phyloP scores from a whole-genome alignment of 30 jellyfish, hydroid and myxozoan species.

The Aurelia sp. region DNA sequence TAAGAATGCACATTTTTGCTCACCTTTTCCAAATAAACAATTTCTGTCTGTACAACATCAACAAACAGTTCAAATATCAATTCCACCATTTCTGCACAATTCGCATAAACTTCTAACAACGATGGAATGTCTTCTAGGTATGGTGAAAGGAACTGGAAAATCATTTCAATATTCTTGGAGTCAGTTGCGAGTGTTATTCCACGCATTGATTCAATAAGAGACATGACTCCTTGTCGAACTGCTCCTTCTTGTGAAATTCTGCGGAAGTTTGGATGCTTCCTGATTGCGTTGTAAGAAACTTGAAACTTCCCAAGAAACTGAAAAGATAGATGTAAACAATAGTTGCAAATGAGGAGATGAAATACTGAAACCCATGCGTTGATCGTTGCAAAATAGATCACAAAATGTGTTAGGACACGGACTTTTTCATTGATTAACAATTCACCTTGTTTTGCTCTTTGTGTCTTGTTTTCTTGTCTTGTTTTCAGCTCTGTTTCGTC shows the following conservation, averaged over 20 bases:
- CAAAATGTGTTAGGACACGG: too few relatives aligned
- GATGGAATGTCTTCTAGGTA: constrained; percentile 66
- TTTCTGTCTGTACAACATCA: constrained; percentile 85
- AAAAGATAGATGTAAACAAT: background rate
- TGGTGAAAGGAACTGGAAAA: constrained; percentile 65
- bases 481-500: too few relatives aligned
- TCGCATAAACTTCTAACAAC: constrained; percentile 67
- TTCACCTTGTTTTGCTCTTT: too few relatives aligned
- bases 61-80: constrained; percentile 81
- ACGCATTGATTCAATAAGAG: constrained; percentile 87
- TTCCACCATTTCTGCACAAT: constrained; percentile 83
- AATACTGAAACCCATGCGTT: too few relatives aligned
- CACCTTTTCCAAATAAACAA: constrained; percentile 77
- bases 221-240: constrained; percentile 62
- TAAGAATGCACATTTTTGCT: background rate
- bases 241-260: constrained; percentile 66
- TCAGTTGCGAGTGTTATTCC: constrained; percentile 81
- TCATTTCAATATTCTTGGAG: constrained; percentile 36
- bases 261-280: constrained; percentile 52
- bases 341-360: too few relatives aligned
- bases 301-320: constrained; percentile 59
- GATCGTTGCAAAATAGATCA: too few relatives aligned
- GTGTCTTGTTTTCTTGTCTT: too few relatives aligned
- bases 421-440: too few relatives aligned
- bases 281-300: constrained; percentile 56